Conservation (phyloP, 2,888 invertebrate genomes). For the Heliconius sara region DNA sequence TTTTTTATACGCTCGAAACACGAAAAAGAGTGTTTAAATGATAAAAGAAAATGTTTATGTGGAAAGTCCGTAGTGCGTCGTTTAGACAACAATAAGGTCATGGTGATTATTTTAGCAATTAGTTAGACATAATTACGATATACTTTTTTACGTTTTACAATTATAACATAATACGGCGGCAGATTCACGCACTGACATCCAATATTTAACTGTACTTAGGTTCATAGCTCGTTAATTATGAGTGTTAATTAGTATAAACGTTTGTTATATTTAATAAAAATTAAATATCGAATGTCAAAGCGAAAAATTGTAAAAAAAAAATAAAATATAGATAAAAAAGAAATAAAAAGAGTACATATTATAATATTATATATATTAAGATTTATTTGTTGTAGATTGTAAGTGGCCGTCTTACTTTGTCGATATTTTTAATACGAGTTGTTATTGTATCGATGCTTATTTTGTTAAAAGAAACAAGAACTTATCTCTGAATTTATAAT, state of each 20-base stretch:
- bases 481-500: constrained; percentile 48
- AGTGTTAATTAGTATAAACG: constrained; percentile 31
- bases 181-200: constrained; percentile 41
- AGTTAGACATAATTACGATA: constrained; percentile 37
- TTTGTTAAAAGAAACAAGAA: constrained; percentile 45
- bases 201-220: constrained; percentile 38
- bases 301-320: constrained; percentile 66
- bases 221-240: constrained; percentile 14
- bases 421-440: constrained; percentile 52
- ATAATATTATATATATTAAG: constrained; percentile 56
- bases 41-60: constrained; percentile 28
- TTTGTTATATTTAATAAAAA: constrained; percentile 33
- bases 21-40: background rate
- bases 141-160: constrained; percentile 46
- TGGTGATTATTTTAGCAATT: constrained; percentile 37
- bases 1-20: no score
- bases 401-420: constrained; percentile 51
- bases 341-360: constrained; percentile 62
- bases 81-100: constrained; percentile 31
- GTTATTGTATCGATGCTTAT: constrained; percentile 49
- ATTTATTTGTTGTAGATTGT: constrained; percentile 49
- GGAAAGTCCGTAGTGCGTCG: constrained; percentile 24
- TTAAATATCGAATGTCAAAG: constrained; percentile 50
- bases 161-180: constrained; percentile 44
- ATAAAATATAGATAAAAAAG: constrained; percentile 62